Evolutionary conservation across 1,140 invertebrate genomes (phyloP).

Genomic region (Conopomorpha cramerella): DNA sequence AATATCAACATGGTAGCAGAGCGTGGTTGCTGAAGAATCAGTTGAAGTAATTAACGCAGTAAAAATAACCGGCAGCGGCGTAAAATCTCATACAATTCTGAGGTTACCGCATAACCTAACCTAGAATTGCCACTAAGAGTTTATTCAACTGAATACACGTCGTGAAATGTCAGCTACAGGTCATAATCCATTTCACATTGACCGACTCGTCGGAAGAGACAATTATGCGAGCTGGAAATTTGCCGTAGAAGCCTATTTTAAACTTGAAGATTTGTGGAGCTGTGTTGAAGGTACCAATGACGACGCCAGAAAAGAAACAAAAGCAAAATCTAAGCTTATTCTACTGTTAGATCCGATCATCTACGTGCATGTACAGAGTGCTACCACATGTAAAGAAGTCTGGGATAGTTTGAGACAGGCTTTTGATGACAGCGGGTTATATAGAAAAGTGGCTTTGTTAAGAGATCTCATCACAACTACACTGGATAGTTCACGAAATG

Average conservation of each 20-base stretch:
- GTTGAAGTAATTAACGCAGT: too few relatives aligned
- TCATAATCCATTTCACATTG: constrained; percentile 10
- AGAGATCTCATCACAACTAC: constrained; percentile 13
- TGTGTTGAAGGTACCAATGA: constrained; percentile 2
- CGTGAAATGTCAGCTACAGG: too few relatives aligned
- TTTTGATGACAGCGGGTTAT: constrained; percentile 19
- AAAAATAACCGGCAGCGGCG: too few relatives aligned
- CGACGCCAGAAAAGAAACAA: constrained; percentile 1
- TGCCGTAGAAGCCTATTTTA: constrained; percentile 9
- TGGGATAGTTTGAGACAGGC: constrained; percentile 13
- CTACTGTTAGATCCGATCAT: constrained; percentile 7
- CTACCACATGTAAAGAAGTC: constrained; percentile 15
- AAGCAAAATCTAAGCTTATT: constrained; percentile 8
- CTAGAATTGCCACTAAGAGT: too few relatives aligned
- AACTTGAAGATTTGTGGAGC: constrained; percentile 8
- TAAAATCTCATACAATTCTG: too few relatives aligned
- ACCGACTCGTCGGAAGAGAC: constrained; percentile 9
- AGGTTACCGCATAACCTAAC: too few relatives aligned
- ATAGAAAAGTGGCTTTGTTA: constrained; percentile 13
- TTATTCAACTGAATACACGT: too few relatives aligned
- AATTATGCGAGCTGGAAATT: constrained; percentile 14
- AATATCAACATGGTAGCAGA: too few relatives aligned
- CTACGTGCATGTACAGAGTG: constrained; percentile 11
- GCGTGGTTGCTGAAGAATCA: too few relatives aligned
- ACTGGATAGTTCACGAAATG: constrained; percentile 9